Conservation (phyloP, 2,113 vertebrate genomes). For the Stegostoma tigrinum region DNA sequence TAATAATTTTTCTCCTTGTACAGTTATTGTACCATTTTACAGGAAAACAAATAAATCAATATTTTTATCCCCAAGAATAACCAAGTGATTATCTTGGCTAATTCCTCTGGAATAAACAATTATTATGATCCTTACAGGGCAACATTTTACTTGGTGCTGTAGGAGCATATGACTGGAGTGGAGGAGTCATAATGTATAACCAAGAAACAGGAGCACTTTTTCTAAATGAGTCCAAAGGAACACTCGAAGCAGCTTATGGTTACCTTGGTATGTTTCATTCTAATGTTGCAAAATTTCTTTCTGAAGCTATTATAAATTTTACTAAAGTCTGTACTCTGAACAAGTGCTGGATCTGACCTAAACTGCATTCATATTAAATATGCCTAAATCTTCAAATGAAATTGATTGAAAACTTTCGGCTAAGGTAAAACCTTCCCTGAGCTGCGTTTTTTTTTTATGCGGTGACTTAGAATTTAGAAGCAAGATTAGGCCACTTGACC, state of each 20-base stretch:
- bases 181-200: slow-evolving; percentile 54
- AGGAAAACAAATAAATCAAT: background rate
- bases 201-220: slow-evolving; percentile 16
- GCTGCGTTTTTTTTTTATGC: background rate
- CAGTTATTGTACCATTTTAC: background rate
- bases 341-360: background rate
- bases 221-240: slow-evolving; percentile 51
- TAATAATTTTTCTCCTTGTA: background rate
- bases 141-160: slow-evolving; percentile 59
- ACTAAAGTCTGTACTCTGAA: background rate
- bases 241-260: slow-evolving; percentile 40
- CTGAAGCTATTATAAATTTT: background rate
- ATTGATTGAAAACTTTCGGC: background rate
- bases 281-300: slow-evolving; percentile 21
- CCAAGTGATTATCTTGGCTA: background rate
- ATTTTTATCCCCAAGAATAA: background rate
- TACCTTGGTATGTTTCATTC: slow-evolving; percentile 50
- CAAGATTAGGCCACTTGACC: too few relatives aligned
- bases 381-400: background rate
- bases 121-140: slow-evolving; percentile 45
- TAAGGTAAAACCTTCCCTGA: background rate
- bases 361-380: background rate
- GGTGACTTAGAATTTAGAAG: too few relatives aligned
- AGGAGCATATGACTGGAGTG: slow-evolving; percentile 68
- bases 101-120: background rate